Evolutionary conservation across 2,113 vertebrate species (phyloP).

Genomic region (Genyomyrus donnyi): DNA sequence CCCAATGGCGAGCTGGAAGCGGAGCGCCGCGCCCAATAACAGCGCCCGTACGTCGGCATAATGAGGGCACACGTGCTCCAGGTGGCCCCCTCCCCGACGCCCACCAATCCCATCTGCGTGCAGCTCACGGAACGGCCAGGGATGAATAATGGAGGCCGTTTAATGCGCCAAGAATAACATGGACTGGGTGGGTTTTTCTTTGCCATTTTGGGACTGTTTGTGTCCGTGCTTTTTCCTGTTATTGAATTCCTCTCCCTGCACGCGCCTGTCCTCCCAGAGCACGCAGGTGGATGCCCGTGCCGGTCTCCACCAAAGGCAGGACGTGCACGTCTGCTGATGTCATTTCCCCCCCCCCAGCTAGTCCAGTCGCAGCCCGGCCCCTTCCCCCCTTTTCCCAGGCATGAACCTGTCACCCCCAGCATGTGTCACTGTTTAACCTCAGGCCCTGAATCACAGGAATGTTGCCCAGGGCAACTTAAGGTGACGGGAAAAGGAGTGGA

Average conservation of each 20-base stretch:
- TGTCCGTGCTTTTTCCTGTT: conserved; percentile 69
- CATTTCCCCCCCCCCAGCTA: neutral
- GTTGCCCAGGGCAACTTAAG: neutral
- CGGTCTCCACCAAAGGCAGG: conserved; percentile 9
- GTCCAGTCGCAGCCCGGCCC: neutral
- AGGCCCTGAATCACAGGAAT: neutral
- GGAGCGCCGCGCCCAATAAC: conserved; percentile 14
- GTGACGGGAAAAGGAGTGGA: neutral
- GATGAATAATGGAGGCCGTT: conserved; percentile 47
- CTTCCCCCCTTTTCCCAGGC: neutral
- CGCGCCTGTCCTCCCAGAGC: conserved; percentile 47
- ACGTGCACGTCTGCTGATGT: conserved; percentile 7
- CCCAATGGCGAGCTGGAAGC: neutral
- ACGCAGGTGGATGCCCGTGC: conserved; percentile 42
- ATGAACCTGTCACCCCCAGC: neutral
- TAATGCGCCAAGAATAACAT: conserved; percentile 59
- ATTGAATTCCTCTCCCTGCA: conserved; percentile 65
- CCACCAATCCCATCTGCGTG: conserved; percentile 14
- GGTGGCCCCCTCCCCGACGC: neutral
- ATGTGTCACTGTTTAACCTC: neutral
- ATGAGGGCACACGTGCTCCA: neutral
- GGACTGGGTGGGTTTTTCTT: conserved; percentile 54
- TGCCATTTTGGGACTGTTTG: conserved; percentile 63
- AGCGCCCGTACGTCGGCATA: neutral
- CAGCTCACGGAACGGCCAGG: conserved; percentile 32